Conservation (phyloP, 2,113 vertebrate genomes). For the Pyrgilauda ruficollis region DNA sequence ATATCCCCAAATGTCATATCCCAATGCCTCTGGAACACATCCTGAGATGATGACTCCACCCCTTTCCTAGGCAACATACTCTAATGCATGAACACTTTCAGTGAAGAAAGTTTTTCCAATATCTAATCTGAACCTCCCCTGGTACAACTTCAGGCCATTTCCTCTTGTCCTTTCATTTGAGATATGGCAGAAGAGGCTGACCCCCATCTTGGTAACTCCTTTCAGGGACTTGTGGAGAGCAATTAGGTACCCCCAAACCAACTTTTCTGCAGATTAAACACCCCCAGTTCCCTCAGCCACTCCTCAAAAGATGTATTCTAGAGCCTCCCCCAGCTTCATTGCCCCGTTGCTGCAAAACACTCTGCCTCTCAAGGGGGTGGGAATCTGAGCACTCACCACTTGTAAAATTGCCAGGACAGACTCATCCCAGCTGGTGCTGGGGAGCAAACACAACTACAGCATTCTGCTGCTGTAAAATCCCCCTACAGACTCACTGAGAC, state of each 20-base stretch:
- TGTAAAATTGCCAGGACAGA: neutral
- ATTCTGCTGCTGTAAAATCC: neutral
- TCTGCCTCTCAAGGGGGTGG: neutral
- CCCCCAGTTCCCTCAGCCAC: neutral
- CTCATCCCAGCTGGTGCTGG: neutral
- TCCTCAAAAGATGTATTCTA: neutral
- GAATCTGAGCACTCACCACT: neutral
- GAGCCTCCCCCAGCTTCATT: neutral
- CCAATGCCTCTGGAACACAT: neutral
- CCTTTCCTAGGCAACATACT: neutral
- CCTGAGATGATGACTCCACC: neutral
- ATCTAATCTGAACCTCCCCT: neutral
- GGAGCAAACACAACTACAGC: neutral
- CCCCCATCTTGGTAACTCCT: neutral
- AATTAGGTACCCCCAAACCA: neutral
- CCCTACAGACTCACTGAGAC: neutral
- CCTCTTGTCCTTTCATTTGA: neutral
- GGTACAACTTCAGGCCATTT: neutral
- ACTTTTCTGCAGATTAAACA: neutral
- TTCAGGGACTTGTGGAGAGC: neutral
- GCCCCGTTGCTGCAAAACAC: neutral
- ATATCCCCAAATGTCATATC: neutral
- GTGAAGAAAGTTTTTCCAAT: neutral
- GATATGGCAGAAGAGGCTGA: accelerated
- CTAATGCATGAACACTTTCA: neutral